Evolutionary conservation across 1,140 invertebrate genomes (phyloP).

Genomic region (Aphelenchoides fujianensis): DNA sequence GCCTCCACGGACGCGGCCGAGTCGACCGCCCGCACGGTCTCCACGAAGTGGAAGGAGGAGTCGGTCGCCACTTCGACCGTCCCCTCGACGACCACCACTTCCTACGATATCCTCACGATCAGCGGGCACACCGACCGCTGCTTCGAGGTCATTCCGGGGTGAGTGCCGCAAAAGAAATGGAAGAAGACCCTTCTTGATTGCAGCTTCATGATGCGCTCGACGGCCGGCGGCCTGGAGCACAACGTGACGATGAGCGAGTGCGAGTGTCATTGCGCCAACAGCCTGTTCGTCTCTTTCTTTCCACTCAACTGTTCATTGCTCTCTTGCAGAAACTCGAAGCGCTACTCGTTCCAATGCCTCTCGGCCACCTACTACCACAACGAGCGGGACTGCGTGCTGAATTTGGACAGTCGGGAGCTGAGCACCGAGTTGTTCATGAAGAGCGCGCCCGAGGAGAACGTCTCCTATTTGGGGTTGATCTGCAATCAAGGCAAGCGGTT

Average conservation of each 20-base stretch:
- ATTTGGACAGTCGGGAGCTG: slow-evolving; percentile 53
- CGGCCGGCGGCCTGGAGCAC: slow-evolving; percentile 56
- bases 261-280: slow-evolving; percentile 56
- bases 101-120: neutral
- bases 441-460: slow-evolving; percentile 25
- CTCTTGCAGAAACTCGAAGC: slow-evolving; percentile 38
- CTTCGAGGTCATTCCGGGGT: slow-evolving; percentile 53
- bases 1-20: neutral
- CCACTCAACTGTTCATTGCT: neutral
- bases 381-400: slow-evolving; percentile 58
- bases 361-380: slow-evolving; percentile 59
- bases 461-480: slow-evolving; percentile 54
- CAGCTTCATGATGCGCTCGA: slow-evolving; percentile 38
- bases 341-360: slow-evolving; percentile 58
- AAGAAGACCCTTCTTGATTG: too few relatives aligned
- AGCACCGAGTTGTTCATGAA: slow-evolving; percentile 42
- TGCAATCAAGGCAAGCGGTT: slow-evolving; percentile 34
- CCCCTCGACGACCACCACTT: slow-evolving; percentile 4
- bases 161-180: too few relatives aligned
- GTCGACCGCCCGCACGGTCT: neutral
- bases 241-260: slow-evolving; percentile 56
- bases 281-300: slow-evolving; percentile 53
- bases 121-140: slow-evolving; percentile 26
- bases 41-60: neutral
- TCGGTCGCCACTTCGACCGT: neutral